A percentile compares a stretch with the other conserved stretches of the same genome.
These are phyloP conservation scores for Macropodus opercularis DNA, from an alignment of 2,797 vertebrate species.

Conservation along the genomic window DNA sequence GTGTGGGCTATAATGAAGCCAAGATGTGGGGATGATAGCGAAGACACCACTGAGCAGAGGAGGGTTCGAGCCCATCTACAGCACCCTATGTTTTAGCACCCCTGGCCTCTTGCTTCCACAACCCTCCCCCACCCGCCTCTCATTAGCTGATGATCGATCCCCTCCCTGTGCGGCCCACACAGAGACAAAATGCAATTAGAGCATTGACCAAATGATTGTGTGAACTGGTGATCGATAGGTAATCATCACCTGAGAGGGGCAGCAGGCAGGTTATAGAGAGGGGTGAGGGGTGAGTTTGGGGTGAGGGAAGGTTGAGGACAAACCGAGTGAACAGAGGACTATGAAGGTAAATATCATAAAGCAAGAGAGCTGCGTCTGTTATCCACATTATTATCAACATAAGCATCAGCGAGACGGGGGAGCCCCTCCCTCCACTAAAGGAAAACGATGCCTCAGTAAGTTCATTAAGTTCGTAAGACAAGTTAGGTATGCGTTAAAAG, in stretches of 20 bases:
- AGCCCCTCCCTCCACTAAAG: too few species aligned
- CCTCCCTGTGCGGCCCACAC: constrained; percentile 53
- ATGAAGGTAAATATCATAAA: too few species aligned
- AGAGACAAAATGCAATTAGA: constrained; percentile 78
- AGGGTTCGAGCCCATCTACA: constrained; percentile 48
- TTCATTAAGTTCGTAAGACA: too few species aligned
- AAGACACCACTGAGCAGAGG: constrained; percentile 43
- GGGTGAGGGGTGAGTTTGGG: constrained; percentile 29
- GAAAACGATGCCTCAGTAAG: too few species aligned
- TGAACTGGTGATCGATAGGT: constrained; percentile 74
- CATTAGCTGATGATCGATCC: constrained; percentile 76
- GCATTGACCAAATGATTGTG: constrained; percentile 76
- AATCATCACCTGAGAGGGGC: constrained; percentile 74
- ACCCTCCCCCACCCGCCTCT: constrained; percentile 45
- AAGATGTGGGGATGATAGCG: constrained; percentile 53
- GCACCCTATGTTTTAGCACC: constrained; percentile 29
- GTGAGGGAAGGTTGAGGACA: constrained; percentile 2
- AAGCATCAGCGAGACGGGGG: not conserved
- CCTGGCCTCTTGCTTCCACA: not conserved
- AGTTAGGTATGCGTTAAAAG: too few species aligned
- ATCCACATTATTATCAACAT: not conserved
- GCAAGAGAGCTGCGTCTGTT: too few species aligned
- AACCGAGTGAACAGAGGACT: constrained; percentile 6
- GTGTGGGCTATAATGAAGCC: constrained; percentile 63
- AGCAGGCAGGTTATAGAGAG: constrained; percentile 22